Evolutionary conservation across 2,888 invertebrate species (phyloP), one percentile per base, ranked within the genome.

Genomic region (Myopa testacea): DNA sequence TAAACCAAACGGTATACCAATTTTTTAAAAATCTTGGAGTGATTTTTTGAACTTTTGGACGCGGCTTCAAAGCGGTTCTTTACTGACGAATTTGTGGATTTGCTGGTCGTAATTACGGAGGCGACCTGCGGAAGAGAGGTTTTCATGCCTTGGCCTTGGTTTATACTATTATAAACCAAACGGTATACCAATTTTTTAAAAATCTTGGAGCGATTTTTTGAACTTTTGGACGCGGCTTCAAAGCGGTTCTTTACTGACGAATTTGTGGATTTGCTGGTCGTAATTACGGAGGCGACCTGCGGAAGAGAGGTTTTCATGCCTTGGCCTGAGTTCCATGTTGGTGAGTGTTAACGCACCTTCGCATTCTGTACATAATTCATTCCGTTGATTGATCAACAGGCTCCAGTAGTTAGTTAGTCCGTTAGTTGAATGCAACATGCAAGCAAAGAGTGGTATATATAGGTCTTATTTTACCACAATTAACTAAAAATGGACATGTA

Each of bases 331-430:
- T n/a, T n/a, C 38, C 62, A 34, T 63, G 73, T 34, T n/a, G 45
- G 60, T 34, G 67, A 58, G 40, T 74, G 75, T 67, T 45, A 16
- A 34, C 19, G 8, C 34, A 62, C 40, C 62, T 75, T 45, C 60
- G 75, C 75, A 45, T 69, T 65, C 68, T 52, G 40, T 60, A 60
- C 60, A 34, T 63, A 75, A 74, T 65, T 55, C 63, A 65, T 58
- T 19, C 19, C 34, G 52, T 74, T 74, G 68, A 86, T 86, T 87
- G 86, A 87, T 86, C 86, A 86, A 87, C 86, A 85, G 84, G 37
- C 65, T 4, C 26, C 37, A 37, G 12, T 34, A 86, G 85, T 82
- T 84, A 77, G 81, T 76, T 82, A 85, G 10, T 6, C 87, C 86
- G 87, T 86, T 86, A 84, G 67, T 40, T 75, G 67, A 40, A 19